These are phyloP conservation scores for Zelleria hepariella DNA, from an alignment of 2,888 invertebrate species.

Conservation along the genomic window DNA sequence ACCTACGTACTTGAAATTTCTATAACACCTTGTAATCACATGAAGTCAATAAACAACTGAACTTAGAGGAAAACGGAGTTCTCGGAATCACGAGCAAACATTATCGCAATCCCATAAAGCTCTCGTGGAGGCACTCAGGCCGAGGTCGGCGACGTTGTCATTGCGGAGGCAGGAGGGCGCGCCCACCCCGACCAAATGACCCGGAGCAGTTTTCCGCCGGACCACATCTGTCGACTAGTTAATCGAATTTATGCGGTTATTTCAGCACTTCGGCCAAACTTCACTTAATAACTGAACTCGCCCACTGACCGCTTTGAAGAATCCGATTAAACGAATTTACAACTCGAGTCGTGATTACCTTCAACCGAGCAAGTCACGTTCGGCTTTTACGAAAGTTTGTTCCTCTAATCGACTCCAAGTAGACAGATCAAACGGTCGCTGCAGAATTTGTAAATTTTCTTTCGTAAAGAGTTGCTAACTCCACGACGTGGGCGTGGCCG, in stretches of 20 bases:
- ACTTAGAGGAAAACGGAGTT: not conserved
- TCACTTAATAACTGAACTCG: slow-evolving; percentile 17
- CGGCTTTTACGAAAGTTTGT: slow-evolving; percentile 9
- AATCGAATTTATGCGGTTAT: slow-evolving; percentile 20
- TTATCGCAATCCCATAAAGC: slow-evolving; percentile 3
- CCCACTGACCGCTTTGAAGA: slow-evolving; percentile 30
- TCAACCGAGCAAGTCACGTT: slow-evolving; percentile 34
- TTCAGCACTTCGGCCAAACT: slow-evolving; percentile 7
- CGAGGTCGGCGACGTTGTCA: slow-evolving; percentile 3
- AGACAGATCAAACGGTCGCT: slow-evolving; percentile 1
- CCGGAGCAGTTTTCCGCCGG: slow-evolving; percentile 19
- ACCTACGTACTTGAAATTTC: not conserved
- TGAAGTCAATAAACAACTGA: too few species aligned
- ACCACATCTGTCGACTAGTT: slow-evolving; percentile 21
- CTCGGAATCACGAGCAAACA: not conserved
- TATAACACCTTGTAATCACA: too few species aligned
- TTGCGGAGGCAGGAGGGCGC: slow-evolving; percentile 1
- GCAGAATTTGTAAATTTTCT: not conserved
- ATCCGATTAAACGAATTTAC: slow-evolving; percentile 32
- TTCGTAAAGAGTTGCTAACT: not conserved
- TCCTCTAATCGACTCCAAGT: slow-evolving; percentile 1
- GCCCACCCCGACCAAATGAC: slow-evolving; percentile 13
- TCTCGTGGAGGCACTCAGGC: not conserved
- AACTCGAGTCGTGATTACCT: slow-evolving; percentile 30
- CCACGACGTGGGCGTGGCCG: not conserved